Evolutionary conservation across 1,140 invertebrate species (phyloP).

Genomic region (Uloborus diversus): DNA sequence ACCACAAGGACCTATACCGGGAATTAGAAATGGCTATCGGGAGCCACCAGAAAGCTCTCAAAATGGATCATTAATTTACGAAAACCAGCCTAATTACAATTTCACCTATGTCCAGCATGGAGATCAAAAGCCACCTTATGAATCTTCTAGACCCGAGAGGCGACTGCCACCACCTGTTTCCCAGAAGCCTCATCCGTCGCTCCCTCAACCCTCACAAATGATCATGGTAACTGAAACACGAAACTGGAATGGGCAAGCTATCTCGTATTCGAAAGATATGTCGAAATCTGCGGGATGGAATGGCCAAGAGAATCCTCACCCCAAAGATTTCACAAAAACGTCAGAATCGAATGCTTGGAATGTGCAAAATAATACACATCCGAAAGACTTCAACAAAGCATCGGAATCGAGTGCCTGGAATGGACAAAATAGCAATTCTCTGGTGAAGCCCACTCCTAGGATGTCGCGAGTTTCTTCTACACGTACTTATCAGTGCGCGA

Average conservation of each 20-base stretch:
- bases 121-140: neutral
- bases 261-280: constrained; percentile 17
- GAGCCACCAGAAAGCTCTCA: neutral
- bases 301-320: neutral
- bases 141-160: neutral
- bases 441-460: constrained; percentile 40
- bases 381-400: too few species aligned
- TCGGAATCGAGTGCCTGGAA: too few species aligned
- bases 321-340: constrained; percentile 28
- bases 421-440: too few species aligned
- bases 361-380: too few species aligned
- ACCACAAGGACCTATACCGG: neutral
- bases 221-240: constrained; percentile 22
- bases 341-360: too few species aligned
- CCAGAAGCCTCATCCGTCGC: constrained; percentile 6
- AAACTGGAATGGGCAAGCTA: constrained; percentile 2
- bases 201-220: constrained; percentile 42
- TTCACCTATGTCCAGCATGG: neutral
- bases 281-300: constrained; percentile 19
- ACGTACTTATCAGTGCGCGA: constrained; percentile 31
- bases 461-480: constrained; percentile 20
- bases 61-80: too few species aligned
- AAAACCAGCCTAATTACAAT: too few species aligned
- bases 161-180: constrained; percentile 32
- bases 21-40: neutral